Conservation (phyloP, 2,113 vertebrate genomes). For the Mus pahari region DNA sequence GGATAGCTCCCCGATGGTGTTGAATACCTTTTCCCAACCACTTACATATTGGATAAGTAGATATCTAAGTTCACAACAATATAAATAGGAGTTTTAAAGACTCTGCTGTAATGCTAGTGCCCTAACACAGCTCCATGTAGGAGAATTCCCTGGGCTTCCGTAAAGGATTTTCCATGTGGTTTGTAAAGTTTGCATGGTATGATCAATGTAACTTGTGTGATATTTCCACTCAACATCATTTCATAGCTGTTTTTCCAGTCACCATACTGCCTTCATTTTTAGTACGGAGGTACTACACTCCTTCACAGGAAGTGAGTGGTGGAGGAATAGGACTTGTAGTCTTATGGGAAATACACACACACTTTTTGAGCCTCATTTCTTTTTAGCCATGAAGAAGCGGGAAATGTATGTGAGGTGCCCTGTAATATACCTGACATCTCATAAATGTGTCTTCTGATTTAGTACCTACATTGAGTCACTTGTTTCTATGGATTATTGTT, state of each 20-base stretch:
- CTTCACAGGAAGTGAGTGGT: background rate
- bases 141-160: background rate
- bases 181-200: background rate
- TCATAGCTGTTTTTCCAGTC: background rate
- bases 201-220: background rate
- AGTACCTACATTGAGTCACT: background rate
- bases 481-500: background rate
- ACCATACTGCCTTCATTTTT: background rate
- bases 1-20: background rate
- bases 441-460: background rate
- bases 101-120: background rate
- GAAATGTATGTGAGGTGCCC: background rate
- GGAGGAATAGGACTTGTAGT: background rate
- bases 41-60: background rate
- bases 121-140: background rate
- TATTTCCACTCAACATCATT: background rate
- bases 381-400: background rate
- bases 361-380: background rate
- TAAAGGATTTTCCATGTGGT: background rate
- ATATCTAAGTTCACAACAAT: background rate
- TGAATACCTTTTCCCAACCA: background rate
- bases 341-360: background rate
- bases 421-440: background rate
- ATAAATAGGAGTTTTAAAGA: background rate
- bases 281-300: background rate